Percentiles rank a stretch among this genome's conserved stretches.
These are phyloP conservation scores for Odontomyia ornata DNA, from an alignment of 2,888 invertebrate species.

Conservation along the genomic window DNA sequence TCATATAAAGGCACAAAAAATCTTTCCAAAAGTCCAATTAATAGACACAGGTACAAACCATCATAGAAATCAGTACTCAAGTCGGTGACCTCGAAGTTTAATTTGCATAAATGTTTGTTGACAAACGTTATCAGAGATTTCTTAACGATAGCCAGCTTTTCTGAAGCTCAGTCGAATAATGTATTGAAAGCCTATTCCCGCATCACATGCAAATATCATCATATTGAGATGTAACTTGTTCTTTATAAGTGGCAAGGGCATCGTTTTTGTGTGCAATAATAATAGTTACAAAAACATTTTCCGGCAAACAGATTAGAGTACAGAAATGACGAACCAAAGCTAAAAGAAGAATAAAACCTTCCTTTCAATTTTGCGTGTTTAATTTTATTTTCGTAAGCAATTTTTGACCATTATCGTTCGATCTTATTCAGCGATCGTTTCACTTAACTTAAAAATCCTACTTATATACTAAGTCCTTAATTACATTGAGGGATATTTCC, in stretches of 20 bases:
- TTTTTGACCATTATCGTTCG: too few relatives aligned
- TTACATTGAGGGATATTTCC: too few relatives aligned
- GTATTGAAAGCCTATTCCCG: constrained; percentile 98
- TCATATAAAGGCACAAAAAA: constrained; percentile 97
- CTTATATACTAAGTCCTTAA: too few relatives aligned
- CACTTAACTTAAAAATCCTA: too few relatives aligned
- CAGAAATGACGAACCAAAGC: constrained; percentile 90
- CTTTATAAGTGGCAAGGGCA: constrained; percentile 77
- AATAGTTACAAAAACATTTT: constrained; percentile 92
- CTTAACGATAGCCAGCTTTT: constrained; percentile 96
- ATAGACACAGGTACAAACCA: constrained; percentile 92
- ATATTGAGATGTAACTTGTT: constrained; percentile 93
- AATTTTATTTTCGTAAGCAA: too few relatives aligned
- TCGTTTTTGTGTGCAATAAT: constrained; percentile 88
- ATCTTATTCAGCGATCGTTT: too few relatives aligned
- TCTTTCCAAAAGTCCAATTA: constrained; percentile 96
- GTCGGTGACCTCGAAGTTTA: constrained; percentile 94
- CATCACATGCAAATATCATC: constrained; percentile 95
- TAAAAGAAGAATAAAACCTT: too few relatives aligned
- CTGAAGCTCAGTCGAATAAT: constrained; percentile 96
- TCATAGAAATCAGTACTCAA: constrained; percentile 96
- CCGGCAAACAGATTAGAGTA: constrained; percentile 95
- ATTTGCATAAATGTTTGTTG: constrained; percentile 95
- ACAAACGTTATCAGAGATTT: constrained; percentile 98
- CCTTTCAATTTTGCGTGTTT: too few relatives aligned